Evolutionary conservation across 2,113 vertebrate genomes (phyloP).

Genomic region (Campylomormyrus numenius): DNA sequence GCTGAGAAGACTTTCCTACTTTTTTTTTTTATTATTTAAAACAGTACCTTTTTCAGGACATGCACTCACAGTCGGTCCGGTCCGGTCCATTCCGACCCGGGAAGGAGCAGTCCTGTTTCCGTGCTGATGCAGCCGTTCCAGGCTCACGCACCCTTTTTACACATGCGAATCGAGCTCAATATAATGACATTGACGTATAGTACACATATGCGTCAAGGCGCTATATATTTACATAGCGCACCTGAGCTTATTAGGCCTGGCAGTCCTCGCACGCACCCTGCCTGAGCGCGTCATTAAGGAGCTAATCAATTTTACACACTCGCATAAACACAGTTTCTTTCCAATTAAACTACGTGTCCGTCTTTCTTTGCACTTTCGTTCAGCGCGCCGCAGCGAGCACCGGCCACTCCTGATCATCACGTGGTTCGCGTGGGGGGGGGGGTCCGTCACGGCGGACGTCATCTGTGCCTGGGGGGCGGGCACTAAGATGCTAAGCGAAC

Average conservation of each 20-base stretch:
- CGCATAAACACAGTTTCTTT: neutral
- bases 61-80: neutral
- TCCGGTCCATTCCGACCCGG: neutral
- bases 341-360: neutral
- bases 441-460: neutral
- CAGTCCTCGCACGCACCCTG: neutral
- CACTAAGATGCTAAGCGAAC: neutral
- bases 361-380: neutral
- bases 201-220: neutral
- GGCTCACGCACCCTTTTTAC: neutral
- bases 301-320: conserved; percentile 18
- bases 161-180: neutral
- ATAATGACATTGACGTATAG: neutral
- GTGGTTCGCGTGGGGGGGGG: neutral
- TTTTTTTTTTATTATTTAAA: neutral
- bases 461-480: neutral
- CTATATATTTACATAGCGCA: neutral
- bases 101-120: neutral
- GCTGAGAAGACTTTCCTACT: neutral
- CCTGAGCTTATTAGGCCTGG: conserved; percentile 10
- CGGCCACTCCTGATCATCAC: neutral
- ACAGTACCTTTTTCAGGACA: neutral
- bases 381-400: neutral
- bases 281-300: neutral
- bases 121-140: neutral